Evolutionary conservation across 2,797 vertebrate genomes (phyloP).

Genomic region (Trachurus trachurus): DNA sequence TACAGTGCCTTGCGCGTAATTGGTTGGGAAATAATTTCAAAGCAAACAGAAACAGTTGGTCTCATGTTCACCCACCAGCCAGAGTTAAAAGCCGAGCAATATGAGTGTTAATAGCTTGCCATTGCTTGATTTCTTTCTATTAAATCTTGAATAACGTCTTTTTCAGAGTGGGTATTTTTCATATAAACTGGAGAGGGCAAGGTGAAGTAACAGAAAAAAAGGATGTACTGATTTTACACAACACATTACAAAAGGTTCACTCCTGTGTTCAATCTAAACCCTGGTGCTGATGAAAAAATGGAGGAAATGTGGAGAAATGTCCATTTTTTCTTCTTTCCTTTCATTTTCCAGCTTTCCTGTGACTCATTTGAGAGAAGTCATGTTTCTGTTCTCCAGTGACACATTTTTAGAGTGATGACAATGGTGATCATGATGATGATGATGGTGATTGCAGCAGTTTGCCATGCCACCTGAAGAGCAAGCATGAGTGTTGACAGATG

Average conservation of each 20-base stretch:
- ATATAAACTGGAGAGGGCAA: not conserved
- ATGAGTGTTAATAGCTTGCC: not conserved
- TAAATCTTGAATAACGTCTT: not conserved
- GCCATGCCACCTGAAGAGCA: slow-evolving; percentile 65
- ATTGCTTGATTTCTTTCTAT: not conserved
- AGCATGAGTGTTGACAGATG: slow-evolving; percentile 63
- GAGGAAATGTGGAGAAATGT: not conserved
- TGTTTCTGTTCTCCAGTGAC: slow-evolving; percentile 19
- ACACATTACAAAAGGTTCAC: no score
- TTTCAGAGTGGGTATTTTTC: not conserved
- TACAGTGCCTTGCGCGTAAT: slow-evolving; percentile 9
- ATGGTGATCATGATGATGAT: slow-evolving; percentile 56
- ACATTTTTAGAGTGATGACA: slow-evolving; percentile 53
- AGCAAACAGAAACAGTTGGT: slow-evolving; percentile 24
- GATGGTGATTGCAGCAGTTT: slow-evolving; percentile 53
- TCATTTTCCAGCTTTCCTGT: not conserved
- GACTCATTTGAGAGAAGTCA: not conserved
- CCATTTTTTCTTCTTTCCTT: not conserved
- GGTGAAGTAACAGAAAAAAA: not conserved
- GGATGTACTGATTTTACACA: not conserved
- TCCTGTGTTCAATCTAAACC: not conserved
- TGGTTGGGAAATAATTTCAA: slow-evolving; percentile 15
- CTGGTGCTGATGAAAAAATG: not conserved
- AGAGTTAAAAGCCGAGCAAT: not conserved
- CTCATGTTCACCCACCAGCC: slow-evolving; percentile 5